These are phyloP conservation scores for Otolemur garnettii DNA, from an alignment of 2,113 vertebrate species.

Conservation along the genomic window DNA sequence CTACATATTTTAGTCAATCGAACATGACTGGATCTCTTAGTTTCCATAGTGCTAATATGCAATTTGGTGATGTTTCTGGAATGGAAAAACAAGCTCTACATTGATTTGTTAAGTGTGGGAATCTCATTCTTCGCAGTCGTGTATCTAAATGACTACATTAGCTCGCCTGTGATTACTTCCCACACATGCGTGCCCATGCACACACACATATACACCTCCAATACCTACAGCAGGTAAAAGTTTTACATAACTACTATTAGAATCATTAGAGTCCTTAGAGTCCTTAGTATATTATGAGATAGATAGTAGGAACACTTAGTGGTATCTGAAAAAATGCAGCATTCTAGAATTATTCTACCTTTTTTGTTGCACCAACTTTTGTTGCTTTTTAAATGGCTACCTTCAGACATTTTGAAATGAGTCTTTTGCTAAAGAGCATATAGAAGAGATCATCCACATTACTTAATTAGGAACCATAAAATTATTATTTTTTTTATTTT, in stretches of 20 bases:
- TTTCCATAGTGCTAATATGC: background rate
- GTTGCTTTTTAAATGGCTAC: background rate
- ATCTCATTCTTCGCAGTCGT: background rate
- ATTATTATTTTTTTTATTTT: too few relatives aligned
- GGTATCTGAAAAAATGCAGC: conserved; percentile 50
- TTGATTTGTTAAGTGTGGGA: background rate
- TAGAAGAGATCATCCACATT: background rate
- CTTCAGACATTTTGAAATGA: conserved; percentile 22
- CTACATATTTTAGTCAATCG: background rate
- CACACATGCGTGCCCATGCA: background rate
- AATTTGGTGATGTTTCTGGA: background rate
- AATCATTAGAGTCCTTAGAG: background rate
- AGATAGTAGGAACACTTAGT: background rate
- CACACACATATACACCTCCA: background rate
- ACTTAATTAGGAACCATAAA: conserved; percentile 36
- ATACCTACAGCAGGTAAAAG: background rate
- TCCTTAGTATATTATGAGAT: background rate
- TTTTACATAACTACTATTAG: background rate
- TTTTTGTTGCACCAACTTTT: conserved; percentile 36
- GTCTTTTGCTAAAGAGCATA: conserved; percentile 20
- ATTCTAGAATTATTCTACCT: conserved; percentile 9
- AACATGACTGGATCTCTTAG: background rate
- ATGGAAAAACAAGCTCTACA: conserved; percentile 34
- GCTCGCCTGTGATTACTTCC: background rate
- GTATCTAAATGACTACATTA: background rate